Evolutionary conservation across 2,113 vertebrate genomes (phyloP), one percentile per base, ranked within the genome.

Genomic region (Anguilla japonica): DNA sequence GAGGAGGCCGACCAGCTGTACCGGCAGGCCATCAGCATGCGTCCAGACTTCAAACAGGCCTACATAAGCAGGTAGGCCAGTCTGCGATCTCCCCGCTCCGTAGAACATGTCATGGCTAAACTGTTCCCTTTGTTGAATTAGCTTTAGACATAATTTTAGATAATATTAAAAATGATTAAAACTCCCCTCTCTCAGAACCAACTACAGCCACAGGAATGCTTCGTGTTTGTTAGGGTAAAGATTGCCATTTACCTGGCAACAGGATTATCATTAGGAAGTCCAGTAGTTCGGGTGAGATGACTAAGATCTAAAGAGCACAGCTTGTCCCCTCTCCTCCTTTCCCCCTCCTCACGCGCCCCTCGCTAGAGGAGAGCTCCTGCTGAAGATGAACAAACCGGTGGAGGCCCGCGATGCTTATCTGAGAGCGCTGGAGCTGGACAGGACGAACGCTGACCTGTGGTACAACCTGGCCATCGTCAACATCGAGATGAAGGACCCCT

Each of bases 401-500:
- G 97, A 99, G 93, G 98, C 98, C 16, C 97, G 97, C 50, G 98
- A 99, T 81, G 97, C 98, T 29, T 99, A 99, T 90, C 94, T 98
- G 46, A 94, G 96, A 88, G 98, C 98, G 13, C 79, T 99, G 67
- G 98, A 99, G 80, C 94, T 99, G 75, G 98, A 99, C 91, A 95
- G 93, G 89, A 95, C 92, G 89, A 99, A 99, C 83, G 97, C 98
- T 56, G 98, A 99, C 90, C 95, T 99, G 85, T 99, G 98, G 98
- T 99, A 99, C 95, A 99, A 99, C 92, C 92, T 99, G 92, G 98
- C 98, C 20, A 99, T 99, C 83, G 98, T 99, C 91, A 96, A 98
- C 90, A 99, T 99, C 71, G 98, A 99, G 93, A 96, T 99, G 95
- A 99, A 99, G 94, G 98, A 99, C 91, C 97, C 97, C 3, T 90